These are phyloP conservation scores for Epirrita christyi DNA, from an alignment of 2,888 invertebrate species.

Conservation along the genomic window DNA sequence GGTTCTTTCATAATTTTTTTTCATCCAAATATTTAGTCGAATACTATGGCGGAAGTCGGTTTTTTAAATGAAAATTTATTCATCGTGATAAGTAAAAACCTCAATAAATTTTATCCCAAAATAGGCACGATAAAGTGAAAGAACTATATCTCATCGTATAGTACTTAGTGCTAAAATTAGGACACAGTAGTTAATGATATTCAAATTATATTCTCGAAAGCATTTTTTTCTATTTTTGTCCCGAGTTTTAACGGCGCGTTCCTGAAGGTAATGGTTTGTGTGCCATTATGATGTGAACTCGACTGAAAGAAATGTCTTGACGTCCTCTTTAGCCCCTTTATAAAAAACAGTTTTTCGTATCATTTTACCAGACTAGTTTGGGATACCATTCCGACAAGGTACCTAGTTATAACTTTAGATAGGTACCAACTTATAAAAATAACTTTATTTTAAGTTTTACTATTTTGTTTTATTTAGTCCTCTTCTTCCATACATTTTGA, in stretches of 20 bases:
- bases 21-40: too few species aligned
- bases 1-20: too few species aligned
- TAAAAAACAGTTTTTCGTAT: slow-evolving; percentile 58
- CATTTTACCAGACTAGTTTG: slow-evolving; percentile 50
- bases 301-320: slow-evolving; percentile 68
- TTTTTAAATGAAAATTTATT: too few species aligned
- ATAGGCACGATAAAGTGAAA: neutral
- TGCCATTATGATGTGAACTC: slow-evolving; percentile 64
- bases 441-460: too few species aligned
- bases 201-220: slow-evolving; percentile 60
- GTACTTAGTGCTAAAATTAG: slow-evolving; percentile 4
- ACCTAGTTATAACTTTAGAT: too few species aligned
- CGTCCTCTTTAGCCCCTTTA: slow-evolving; percentile 62
- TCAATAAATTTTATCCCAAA: slow-evolving; percentile 2
- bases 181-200: slow-evolving; percentile 41
- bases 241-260: slow-evolving; percentile 55
- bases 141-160: neutral
- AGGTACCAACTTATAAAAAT: too few species aligned
- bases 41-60: too few species aligned
- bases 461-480: too few species aligned
- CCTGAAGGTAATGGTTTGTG: slow-evolving; percentile 68
- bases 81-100: neutral
- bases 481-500: neutral
- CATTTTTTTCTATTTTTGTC: slow-evolving; percentile 59
- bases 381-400: slow-evolving; percentile 50